phyloP scores from a whole-genome alignment of 1,140 invertebrate genomes.

The Notospermus geniculatus region DNA sequence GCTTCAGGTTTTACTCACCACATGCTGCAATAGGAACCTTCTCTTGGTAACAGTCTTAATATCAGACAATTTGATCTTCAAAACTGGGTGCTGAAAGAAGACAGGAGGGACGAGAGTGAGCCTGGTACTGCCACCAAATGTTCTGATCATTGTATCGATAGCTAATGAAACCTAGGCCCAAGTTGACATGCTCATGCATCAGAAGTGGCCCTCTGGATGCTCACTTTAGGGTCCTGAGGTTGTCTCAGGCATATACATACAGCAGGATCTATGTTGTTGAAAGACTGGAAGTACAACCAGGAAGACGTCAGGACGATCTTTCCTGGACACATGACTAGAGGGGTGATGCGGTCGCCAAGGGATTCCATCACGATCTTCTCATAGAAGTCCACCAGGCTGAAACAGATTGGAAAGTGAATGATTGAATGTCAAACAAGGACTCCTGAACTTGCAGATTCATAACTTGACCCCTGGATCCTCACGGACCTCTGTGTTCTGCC shows the following conservation, averaged over 20 bases:
- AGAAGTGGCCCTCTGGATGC: too few species aligned
- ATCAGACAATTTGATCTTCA: constrained; percentile 73
- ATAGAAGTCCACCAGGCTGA: constrained; percentile 73
- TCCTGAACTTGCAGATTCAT: too few species aligned
- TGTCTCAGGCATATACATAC: too few species aligned
- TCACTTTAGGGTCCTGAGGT: too few species aligned
- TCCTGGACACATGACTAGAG: constrained; percentile 83
- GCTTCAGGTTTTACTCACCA: constrained; percentile 65
- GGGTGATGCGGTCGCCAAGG: constrained; percentile 70
- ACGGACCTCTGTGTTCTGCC: too few species aligned
- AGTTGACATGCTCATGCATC: too few species aligned
- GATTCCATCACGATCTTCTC: constrained; percentile 62
- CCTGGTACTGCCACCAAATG: too few species aligned
- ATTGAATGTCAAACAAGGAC: too few species aligned
- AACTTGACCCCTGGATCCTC: too few species aligned
- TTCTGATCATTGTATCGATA: too few species aligned
- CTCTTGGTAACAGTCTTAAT: constrained; percentile 74
- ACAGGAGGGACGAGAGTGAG: too few species aligned
- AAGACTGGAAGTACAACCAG: constrained; percentile 83
- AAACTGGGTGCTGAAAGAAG: constrained; percentile 70
- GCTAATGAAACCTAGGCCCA: too few species aligned
- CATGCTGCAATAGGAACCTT: constrained; percentile 78
- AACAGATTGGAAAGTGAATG: constrained; percentile 64
- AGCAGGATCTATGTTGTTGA: constrained; percentile 78
- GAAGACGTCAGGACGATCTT: constrained; percentile 73